These are phyloP conservation scores for Illadopsis cleaveri DNA, from an alignment of 2,113 vertebrate species.

Conservation along the genomic window DNA sequence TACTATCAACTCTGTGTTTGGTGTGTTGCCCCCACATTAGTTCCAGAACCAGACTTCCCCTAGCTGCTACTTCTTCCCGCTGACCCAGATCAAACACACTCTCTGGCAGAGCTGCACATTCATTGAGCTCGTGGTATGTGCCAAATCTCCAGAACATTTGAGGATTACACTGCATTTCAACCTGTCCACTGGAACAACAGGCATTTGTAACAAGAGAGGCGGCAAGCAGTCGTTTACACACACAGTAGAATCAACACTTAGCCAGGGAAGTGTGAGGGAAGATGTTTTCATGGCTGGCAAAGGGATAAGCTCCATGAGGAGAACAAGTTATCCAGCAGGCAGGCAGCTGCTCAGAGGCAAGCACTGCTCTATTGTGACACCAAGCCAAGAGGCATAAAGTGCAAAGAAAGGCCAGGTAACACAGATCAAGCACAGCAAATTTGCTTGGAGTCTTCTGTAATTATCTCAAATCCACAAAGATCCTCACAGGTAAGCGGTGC, in stretches of 20 bases:
- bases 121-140: fast-evolving
- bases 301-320: background rate
- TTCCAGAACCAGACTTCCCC: background rate
- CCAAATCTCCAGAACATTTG: background rate
- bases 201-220: background rate
- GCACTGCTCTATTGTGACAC: fast-evolving
- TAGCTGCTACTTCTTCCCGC: too few relatives aligned
- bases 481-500: background rate
- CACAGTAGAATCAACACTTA: fast-evolving
- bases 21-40: fast-evolving
- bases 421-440: background rate
- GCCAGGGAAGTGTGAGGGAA: background rate
- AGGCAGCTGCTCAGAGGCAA: background rate
- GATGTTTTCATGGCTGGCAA: background rate
- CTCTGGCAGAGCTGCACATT: fast-evolving
- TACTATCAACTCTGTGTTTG: background rate
- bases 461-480: background rate
- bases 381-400: background rate
- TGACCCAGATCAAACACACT: too few relatives aligned
- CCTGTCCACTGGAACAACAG: background rate
- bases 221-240: background rate
- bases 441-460: background rate
- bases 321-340: background rate
- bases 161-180: background rate
- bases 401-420: background rate